Evolutionary conservation across 2,113 vertebrate genomes (phyloP).

Genomic region (Indicator maculatus): DNA sequence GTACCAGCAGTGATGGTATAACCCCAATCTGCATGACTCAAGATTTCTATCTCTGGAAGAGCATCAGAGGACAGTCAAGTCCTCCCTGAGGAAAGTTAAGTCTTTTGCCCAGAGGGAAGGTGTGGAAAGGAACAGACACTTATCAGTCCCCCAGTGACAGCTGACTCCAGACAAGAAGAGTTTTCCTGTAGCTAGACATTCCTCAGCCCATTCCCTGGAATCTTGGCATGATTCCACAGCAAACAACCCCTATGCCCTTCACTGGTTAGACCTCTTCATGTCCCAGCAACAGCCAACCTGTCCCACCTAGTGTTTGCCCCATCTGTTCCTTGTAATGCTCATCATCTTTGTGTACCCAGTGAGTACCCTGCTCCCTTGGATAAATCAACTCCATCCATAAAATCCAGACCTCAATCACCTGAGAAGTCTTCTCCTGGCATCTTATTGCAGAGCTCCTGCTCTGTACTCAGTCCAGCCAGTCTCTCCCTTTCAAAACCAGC

Average conservation of each 20-base stretch:
- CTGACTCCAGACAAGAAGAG: not conserved
- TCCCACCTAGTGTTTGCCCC: not conserved
- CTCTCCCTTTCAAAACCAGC: not conserved
- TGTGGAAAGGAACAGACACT: not conserved
- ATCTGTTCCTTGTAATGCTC: not conserved
- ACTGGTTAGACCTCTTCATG: not conserved
- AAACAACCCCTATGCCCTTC: not conserved
- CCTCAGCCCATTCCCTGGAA: not conserved
- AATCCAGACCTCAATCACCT: not conserved
- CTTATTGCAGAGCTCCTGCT: not conserved
- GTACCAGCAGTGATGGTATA: not conserved
- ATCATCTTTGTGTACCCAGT: not conserved
- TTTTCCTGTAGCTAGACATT: not conserved
- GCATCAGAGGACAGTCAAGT: not conserved
- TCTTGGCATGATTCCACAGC: not conserved
- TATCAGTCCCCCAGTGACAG: not conserved
- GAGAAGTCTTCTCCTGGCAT: rapidly evolving
- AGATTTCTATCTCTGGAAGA: not conserved
- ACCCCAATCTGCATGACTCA: not conserved
- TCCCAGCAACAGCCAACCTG: constrained; percentile 3
- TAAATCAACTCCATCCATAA: not conserved
- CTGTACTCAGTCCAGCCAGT: rapidly evolving
- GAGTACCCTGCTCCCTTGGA: not conserved
- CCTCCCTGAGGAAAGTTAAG: not conserved
- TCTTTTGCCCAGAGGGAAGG: not conserved